Evolutionary conservation across 1,140 invertebrate genomes (phyloP).

Genomic region (Rhynchophorus ferrugineus): DNA sequence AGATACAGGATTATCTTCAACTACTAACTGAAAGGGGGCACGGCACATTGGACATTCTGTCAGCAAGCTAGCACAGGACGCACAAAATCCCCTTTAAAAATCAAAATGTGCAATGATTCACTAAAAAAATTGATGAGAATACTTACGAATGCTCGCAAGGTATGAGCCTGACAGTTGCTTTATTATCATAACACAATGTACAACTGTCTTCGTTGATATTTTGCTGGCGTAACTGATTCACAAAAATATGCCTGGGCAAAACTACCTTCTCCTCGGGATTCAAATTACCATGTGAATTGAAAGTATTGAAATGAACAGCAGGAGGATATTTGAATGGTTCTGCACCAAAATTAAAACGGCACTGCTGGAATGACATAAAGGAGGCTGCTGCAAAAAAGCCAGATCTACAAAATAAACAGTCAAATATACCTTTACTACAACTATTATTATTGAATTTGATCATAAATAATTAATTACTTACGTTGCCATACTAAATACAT

Average conservation of each 20-base stretch:
- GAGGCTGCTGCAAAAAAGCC: constrained; percentile 91
- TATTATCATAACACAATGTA: constrained; percentile 78
- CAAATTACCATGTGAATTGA: constrained; percentile 71
- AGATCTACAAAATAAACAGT: constrained; percentile 48
- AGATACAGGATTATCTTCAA: constrained; percentile 29
- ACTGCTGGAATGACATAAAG: constrained; percentile 95
- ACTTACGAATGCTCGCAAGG: constrained; percentile 76
- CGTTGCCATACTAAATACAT: constrained; percentile 73
- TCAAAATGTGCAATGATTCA: background rate
- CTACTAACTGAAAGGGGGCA: constrained; percentile 39
- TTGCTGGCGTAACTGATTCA: constrained; percentile 63
- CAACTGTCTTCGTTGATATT: constrained; percentile 80
- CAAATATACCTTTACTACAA: background rate
- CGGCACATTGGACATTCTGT: constrained; percentile 85
- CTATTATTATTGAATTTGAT: too few relatives aligned
- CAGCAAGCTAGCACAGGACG: constrained; percentile 67
- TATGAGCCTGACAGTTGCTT: constrained; percentile 62
- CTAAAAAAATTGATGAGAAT: too few relatives aligned
- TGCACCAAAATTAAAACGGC: constrained; percentile 87
- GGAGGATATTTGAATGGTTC: constrained; percentile 69
- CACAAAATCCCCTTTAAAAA: constrained; percentile 74
- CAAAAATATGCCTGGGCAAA: constrained; percentile 64
- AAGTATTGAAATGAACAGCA: constrained; percentile 50
- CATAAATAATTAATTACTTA: constrained; percentile 44
- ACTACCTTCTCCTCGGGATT: constrained; percentile 63